These are phyloP conservation scores for Campylorhamphus procurvoides DNA, from an alignment of 2,113 vertebrate genomes.

Conservation along the genomic window DNA sequence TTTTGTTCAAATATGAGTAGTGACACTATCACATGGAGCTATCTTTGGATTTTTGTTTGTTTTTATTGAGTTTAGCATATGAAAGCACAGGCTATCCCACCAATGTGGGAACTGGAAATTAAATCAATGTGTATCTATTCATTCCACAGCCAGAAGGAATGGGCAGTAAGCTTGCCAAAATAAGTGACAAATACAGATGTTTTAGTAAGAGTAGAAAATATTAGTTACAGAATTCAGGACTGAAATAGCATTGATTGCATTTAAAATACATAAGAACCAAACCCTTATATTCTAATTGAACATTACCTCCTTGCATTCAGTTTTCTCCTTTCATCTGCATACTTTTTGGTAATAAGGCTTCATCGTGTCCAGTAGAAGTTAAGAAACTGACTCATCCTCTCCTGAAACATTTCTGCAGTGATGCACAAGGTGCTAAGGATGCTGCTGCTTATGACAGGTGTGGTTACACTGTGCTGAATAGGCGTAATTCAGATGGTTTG, in stretches of 20 bases:
- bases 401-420: background rate
- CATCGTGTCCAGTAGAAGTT: background rate
- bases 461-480: background rate
- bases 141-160: background rate
- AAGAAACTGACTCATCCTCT: background rate
- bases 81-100: background rate
- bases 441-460: background rate
- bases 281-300: background rate
- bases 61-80: background rate
- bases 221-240: background rate
- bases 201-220: background rate
- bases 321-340: background rate
- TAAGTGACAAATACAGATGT: background rate
- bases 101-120: background rate
- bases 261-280: background rate
- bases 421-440: background rate
- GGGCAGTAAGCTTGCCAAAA: background rate
- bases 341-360: background rate
- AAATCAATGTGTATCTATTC: background rate
- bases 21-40: background rate
- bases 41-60: background rate
- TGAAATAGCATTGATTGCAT: background rate
- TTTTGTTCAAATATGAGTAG: background rate
- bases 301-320: background rate
- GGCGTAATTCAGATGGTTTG: slow-evolving; percentile 42